These are phyloP conservation scores for Muscina levida DNA, from an alignment of 2,888 invertebrate genomes.

Conservation along the genomic window DNA sequence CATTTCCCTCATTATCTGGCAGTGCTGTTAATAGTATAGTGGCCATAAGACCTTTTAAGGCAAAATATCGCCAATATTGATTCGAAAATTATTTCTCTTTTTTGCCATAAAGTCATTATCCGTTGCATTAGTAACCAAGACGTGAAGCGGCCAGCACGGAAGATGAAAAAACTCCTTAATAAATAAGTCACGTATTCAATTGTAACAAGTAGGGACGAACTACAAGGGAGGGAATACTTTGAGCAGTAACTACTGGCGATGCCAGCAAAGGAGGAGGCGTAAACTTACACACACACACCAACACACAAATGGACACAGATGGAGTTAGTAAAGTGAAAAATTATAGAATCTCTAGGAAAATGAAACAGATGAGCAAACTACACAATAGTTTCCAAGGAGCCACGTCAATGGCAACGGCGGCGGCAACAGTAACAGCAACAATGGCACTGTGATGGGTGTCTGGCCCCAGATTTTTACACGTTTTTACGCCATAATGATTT, in stretches of 20 bases:
- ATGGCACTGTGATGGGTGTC: constrained; percentile 23
- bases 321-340: constrained; percentile 45
- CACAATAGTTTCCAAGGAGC: constrained; percentile 32
- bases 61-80: neutral
- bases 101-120: constrained; percentile 50
- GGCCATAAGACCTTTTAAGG: constrained; percentile 1
- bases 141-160: neutral
- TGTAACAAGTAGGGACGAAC: constrained; percentile 44
- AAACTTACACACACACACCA: constrained; percentile 36
- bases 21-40: neutral
- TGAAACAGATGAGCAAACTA: constrained; percentile 9
- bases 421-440: constrained; percentile 44
- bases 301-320: constrained; percentile 49
- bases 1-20: too few relatives aligned
- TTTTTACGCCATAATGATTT: constrained; percentile 64
- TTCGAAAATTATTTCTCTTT: constrained; percentile 33
- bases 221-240: constrained; percentile 18
- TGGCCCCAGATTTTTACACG: constrained; percentile 52
- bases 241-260: constrained; percentile 12
- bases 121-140: constrained; percentile 25
- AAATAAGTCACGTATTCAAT: constrained; percentile 67
- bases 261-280: constrained; percentile 1
- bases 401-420: constrained; percentile 44
- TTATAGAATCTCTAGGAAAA: constrained; percentile 30
- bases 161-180: constrained; percentile 37